Conservation (phyloP, 1,140 invertebrate genomes). For the Drosophila eugracilis region DNA sequence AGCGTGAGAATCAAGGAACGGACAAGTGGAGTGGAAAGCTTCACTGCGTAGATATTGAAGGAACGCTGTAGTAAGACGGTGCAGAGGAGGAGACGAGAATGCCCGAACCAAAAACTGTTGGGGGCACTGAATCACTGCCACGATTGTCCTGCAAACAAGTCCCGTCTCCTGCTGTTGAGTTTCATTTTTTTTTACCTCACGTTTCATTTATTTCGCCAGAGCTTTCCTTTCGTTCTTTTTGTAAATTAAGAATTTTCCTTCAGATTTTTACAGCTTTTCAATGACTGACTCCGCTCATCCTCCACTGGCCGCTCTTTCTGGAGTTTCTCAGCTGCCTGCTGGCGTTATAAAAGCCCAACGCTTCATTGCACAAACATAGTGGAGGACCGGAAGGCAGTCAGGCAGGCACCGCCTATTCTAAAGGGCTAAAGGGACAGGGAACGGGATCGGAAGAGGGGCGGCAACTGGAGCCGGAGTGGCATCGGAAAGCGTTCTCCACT, state of each 20-base stretch:
- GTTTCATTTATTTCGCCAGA: no score
- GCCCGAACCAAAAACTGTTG: conserved; percentile 56
- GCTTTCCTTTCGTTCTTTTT: conserved; percentile 46
- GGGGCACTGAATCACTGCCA: conserved; percentile 29
- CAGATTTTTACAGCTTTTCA: conserved; percentile 72
- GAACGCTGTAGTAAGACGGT: no score
- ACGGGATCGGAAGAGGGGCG: neutral
- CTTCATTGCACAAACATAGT: conserved; percentile 81
- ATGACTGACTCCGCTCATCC: conserved; percentile 48
- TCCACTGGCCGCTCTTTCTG: conserved; percentile 7
- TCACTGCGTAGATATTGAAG: conserved; percentile 59
- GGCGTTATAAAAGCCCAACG: conserved; percentile 79
- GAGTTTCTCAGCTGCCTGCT: conserved; percentile 72
- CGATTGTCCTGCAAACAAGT: conserved; percentile 58
- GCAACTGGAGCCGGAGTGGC: neutral
- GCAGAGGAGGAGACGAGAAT: conserved; percentile 21
- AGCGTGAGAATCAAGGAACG: conserved; percentile 79
- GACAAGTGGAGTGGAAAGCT: conserved; percentile 78
- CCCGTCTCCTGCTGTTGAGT: conserved; percentile 48
- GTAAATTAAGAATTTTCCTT: conserved; percentile 78
- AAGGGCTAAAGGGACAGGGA: conserved; percentile 50
- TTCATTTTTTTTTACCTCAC: conserved; percentile 64
- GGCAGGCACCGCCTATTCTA: conserved; percentile 53
- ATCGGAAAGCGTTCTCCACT: conserved; percentile 44
- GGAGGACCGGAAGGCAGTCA: conserved; percentile 53